Evolutionary conservation across 2,797 vertebrate species (phyloP), one percentile per base, ranked within the genome.

Genomic region (Lepus townsendii): DNA sequence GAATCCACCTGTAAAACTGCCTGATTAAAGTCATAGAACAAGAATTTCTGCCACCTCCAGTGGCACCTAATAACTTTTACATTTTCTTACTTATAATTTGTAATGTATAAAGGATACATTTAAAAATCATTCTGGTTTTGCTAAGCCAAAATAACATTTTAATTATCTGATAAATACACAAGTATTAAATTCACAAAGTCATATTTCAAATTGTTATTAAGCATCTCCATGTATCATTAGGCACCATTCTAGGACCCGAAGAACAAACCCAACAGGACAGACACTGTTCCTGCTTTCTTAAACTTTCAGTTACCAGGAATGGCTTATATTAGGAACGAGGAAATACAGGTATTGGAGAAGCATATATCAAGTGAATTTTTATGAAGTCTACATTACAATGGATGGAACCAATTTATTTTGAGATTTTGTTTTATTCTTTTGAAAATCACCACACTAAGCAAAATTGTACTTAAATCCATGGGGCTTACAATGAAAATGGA

Each of bases 61-160:
- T 60, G 87, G 50, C 38, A 69, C 52, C 38, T 71, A 63, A 83
- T 35, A 77, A 83, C 62, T 82, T 89, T 79, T 47, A 83, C 52
- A 69, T 82, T 71, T 82, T 80, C 63, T 73, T 68, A 95, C 50
- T 62, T 76, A 52, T 78, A 78, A 90, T 88, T n/a, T 30, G 10
- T 35, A 90, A 80, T 72, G 83, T 76, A 77, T 93, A 92, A 96
- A 84, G 22, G 16, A 86, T 4, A 95, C n/a, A 10, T 60, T 93
- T 88, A 95, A 89, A 68, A 90, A 88, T 14, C 14, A 84, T 57
- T 85, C 38, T 75, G 24, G n/a, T 13, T 91, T 13, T 91, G 57
- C n/a, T 73, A 69, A 52, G 38, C 76, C 66, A 94, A 80, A 93
- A 96, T 42, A 60, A 83, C 13, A 88, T 54, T 4, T 84, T 27